Base-by-base conservation (phyloP, 2,113 vertebrate species). In the Alosa alosa region DNA sequence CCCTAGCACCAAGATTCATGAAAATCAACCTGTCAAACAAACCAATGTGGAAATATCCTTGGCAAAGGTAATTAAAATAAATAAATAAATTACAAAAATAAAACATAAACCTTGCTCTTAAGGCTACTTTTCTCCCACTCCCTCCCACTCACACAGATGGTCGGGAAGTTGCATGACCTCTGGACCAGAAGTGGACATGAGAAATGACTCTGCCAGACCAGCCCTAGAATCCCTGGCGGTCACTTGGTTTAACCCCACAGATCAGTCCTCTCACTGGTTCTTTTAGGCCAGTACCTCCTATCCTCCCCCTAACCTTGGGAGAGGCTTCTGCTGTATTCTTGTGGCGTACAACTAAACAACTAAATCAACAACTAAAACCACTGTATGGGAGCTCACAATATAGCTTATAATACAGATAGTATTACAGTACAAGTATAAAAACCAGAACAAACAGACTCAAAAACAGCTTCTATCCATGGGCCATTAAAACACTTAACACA, bases 131-230 rank as follows among this genome's bases (percentile, higher is more conserved):
- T 78, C 72, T 39, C 36, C 4, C 20, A 8, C 64, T 4, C 72
- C 2, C 72, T 1, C 31, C 10, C 72, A 39, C 5, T 60, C 31
- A 41, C 49, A 57, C 82, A 78, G 31, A 84, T 83, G 86, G 31
- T 6, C 15, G 49, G 84, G 41, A 88, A 75, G 25, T 81, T 78
- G 72, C 1, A 46, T 75, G 60, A 46, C 81, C 39, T 85, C 52
- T 89, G 85, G 85, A 85, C 46, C 31, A 36, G 60, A 82, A 72
- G 46, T 36, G 72, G 72, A 78, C 72, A 78, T 83, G 83, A 85
- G 81, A 87, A 81, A 87, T 86, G 84, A 25, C 78, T 49, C 15
- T 31, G 31, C 81, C 81, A 82, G 49, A 82, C 72, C 82, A 55
- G 8, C n/a, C 47, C 81, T 18, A 87, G 49, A 89, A 78, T 78